Base-by-base conservation (phyloP, 2,888 invertebrate genomes). In the Andrena hattorfiana region DNA sequence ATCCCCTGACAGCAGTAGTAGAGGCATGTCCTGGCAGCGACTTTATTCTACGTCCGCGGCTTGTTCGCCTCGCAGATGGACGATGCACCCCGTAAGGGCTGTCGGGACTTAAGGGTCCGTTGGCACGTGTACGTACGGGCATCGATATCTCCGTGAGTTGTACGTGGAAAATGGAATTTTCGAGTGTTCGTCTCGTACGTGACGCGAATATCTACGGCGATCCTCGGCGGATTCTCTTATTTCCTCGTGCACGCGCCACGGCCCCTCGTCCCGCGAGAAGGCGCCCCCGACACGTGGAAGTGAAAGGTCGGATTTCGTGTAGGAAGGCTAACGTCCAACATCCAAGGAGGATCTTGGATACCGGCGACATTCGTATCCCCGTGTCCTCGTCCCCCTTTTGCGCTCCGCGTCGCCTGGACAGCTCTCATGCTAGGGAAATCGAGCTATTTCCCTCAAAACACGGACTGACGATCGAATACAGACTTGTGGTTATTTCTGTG, bases 161-260 rank as follows among this genome's bases (percentile, higher is more conserved):
- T 60, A 81, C 62, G 76, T 10, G 72, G 83, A 74, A 87, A 83
- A 85, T 87, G 71, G 86, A 87, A 87, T 87, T 87, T 87, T 85
- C 85, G 71, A 85, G 77, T 59, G 75, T 76, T 75, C 84, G 82
- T 80, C 75, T 70, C 26, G 83, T 75, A 84, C 86, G 86, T 86
- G 86, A 86, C 60, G 63, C 56, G 86, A 81, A 84, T 86, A 42
- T 26, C 63, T 28, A 8, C 23, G 64, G 20, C 26, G 66, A 73
- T 81, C 60, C 73, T 51, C 28, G 35, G 42, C 60, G 78, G 67
- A 51, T 81, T 81, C 63, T 71, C 74, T 77, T 75, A 66, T 85
- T 77, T 73, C 67, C 62, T 13, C 32, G 32, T 69, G 48, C 42
- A 64, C 54, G 64, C 64, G 23, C 66, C 42, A 64, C 63, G 62